phyloP scores from a whole-genome alignment of 2,797 vertebrate genomes.

The Sciurus vulgaris region DNA sequence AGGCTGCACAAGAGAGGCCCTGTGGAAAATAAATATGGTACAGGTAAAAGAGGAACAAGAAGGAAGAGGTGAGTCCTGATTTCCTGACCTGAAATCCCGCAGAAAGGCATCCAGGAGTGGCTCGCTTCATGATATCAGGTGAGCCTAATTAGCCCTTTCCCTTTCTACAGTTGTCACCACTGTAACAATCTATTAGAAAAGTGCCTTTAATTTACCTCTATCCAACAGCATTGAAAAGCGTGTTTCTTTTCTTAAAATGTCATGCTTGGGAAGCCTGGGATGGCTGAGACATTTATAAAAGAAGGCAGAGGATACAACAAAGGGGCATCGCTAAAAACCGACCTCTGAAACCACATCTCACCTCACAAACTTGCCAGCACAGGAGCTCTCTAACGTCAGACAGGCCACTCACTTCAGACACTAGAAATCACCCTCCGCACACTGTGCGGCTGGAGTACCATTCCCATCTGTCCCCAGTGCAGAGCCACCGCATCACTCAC shows the following conservation, averaged over 20 bases:
- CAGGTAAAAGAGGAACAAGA: not conserved
- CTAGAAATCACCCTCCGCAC: not conserved
- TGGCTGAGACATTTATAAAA: not conserved
- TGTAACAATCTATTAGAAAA: not conserved
- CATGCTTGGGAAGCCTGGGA: not conserved
- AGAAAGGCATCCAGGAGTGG: not conserved
- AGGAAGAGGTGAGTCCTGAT: not conserved
- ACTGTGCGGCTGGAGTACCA: not conserved
- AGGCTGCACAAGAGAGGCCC: conserved; percentile 6
- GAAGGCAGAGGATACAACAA: not conserved
- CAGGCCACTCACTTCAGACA: not conserved
- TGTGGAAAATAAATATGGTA: not conserved
- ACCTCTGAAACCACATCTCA: not conserved
- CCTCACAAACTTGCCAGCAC: not conserved
- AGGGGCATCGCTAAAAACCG: not conserved
- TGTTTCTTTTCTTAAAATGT: not conserved
- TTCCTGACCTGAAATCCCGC: not conserved
- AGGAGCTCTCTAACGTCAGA: not conserved
- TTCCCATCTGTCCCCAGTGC: not conserved
- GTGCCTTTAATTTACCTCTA: not conserved
- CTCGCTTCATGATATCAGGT: not conserved
- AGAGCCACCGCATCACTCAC: not conserved
- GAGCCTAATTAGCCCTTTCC: not conserved
- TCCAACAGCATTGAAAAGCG: not conserved
- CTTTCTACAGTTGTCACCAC: not conserved